Base-by-base conservation (phyloP, 2,888 invertebrate species). In the Erynnis tages region DNA sequence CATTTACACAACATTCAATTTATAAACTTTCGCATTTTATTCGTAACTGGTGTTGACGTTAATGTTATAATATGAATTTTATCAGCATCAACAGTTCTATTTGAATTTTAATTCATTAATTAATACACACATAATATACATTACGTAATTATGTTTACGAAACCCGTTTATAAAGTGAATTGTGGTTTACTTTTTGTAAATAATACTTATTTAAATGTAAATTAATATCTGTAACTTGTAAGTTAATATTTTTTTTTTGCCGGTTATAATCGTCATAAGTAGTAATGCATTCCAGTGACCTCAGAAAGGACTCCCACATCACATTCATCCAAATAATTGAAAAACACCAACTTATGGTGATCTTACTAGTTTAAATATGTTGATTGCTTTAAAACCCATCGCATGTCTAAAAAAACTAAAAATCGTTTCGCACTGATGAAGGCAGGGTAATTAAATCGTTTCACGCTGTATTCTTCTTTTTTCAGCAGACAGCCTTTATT, bases 1-100 rank as follows among this genome's bases (percentile, higher is more conserved):
- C 49, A 43, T 35, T 50, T 49, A 50, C 34, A 43, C 27, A 35
- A 27, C 19, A 34, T 34, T n/a, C 34, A 43, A 43, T 50, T 49
- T 50, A 43, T 43, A 27, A 43, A 50, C 19, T 41, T 21, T 41
- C 34, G 41, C 41, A 43, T 43, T 43, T 35, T 25, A 17, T 27
- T 43, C 30, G n/a, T 11, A 25, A 49, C 32, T 40, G 40, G 16
- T 43, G 29, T 25, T 27, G 17, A 35, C 16, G 4, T n/a, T 34
- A 34, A 17, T 6, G 11, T 30, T 30, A 6, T 11, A 10, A 5
- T 30, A 30, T 11, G 11, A 11, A 10, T 10, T 2, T 11, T 11
- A 8, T 27, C 2, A 27, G 2, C 7, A 27, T 5, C 2, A 5
- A 8, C 7, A 27, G 2, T 7, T 8, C 8, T 7, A 27, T 7